Base-by-base conservation (phyloP, 1,140 invertebrate species). In the Brachionus rubens region DNA sequence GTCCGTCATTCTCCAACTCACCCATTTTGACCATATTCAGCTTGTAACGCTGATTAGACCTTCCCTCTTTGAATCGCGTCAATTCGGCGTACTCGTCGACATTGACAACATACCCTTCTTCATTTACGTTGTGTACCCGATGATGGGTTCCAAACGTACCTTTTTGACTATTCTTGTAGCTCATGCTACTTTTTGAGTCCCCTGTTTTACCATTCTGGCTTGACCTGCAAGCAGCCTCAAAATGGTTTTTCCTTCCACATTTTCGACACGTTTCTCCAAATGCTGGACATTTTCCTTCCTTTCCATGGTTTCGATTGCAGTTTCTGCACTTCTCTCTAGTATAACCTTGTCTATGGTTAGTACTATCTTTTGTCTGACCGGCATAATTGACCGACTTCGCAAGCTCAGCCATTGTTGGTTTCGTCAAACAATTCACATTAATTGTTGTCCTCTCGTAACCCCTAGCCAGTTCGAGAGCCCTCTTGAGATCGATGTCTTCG, bases 61-160 rank as follows among this genome's bases (percentile, higher is more conserved):
- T 56, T 1, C 52, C 52, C 16, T 56, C 30, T 28, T 30, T 56
- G 28, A 56, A 56, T 33, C 52, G 28, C 16, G 30, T 30, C 2
- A 56, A 59, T 1, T 59, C 54, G 14, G 30, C 54, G 28, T 59
- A 59, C 33, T 59, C 54, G 14, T 59, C 54, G 14, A 59, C 54
- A 26, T n/a, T 36, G 5, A 59, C 54, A 2, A 16, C 14, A 36
- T 59, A 36, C 30, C 16, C 33, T 59, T 5, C 12, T 36, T 59
- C 24, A 7, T 59, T 10, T 59, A 30, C 26, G 5, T 59, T n/a
- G 6, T 30, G 6, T 28, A 59, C 33, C 16, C 33, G 28, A 5
- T 36, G 33, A 36, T 36, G 33, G 28, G 33, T 33, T 30, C 54
- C 33, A 30, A n/a, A 10, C 2, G 28, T 59, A 30, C 28, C 16